These are phyloP conservation scores for Coregonus suidteri DNA, from an alignment of 2,797 vertebrate genomes.

Conservation along the genomic window DNA sequence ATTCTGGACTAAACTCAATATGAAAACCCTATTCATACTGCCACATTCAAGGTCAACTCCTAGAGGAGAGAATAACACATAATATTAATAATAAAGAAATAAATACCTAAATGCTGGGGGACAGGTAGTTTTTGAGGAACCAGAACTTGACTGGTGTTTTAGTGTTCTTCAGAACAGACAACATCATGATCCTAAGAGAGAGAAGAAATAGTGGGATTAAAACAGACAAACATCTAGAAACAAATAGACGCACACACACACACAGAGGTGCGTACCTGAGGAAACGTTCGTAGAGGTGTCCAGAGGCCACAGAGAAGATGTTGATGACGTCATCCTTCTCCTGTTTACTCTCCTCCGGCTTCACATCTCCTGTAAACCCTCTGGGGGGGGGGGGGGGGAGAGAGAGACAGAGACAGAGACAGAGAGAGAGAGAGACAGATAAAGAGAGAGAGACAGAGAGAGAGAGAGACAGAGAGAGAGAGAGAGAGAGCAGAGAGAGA, in stretches of 20 bases:
- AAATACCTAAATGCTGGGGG: no score
- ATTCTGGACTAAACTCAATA: no score
- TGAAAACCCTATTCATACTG: no score
- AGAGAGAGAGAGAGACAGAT: no score
- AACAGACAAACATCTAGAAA: conserved; percentile 25
- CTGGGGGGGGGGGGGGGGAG: no score
- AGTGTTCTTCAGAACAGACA: conserved; percentile 96
- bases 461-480: no score
- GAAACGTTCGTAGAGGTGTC: conserved; percentile 96
- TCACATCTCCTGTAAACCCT: conserved; percentile 89
- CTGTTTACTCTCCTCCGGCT: conserved; percentile 86
- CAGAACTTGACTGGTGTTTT: conserved; percentile 97
- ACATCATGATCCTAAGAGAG: conserved; percentile 93
- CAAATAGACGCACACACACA: not conserved
- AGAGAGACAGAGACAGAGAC: no score
- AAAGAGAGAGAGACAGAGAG: no score
- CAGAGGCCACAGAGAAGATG: conserved; percentile 97
- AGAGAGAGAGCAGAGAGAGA: no score
- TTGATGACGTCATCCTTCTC: conserved; percentile 95
- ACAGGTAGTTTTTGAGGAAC: conserved; percentile 99
- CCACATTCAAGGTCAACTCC: not conserved
- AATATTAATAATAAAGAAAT: no score
- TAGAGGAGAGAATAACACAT: no score
- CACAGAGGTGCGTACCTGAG: conserved; percentile 81
- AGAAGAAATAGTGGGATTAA: conserved; percentile 12